A percentile compares a stretch with the other conserved stretches of the same genome.
phyloP scores from a whole-genome alignment of 1,140 invertebrate species.

The Apis mellifera region Amel_HAv3.1 CM009946.2:5307501-5308000 shows the following conservation, averaged over 20 bases:
- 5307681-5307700: neutral
- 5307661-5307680: neutral
- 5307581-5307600: no score
- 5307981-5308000: neutral
- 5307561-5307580: no score
- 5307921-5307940: neutral
- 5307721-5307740: slow-evolving; percentile 31
- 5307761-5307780: slow-evolving; percentile 17
- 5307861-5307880: slow-evolving; percentile 60
- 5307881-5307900: slow-evolving; percentile 5
- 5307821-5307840: slow-evolving; percentile 61
- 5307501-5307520: neutral
- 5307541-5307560: no score
- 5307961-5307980: neutral
- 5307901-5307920: slow-evolving; percentile 31
- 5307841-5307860: slow-evolving; percentile 68
- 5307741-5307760: slow-evolving; percentile 36
- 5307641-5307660: no score
- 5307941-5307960: neutral
- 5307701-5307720: neutral
- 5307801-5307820: slow-evolving; percentile 59
- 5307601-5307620: no score
- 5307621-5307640: no score
- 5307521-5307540: no score
- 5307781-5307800: slow-evolving; percentile 39